Conservation (phyloP, 2,797 vertebrate genomes). For the Acridotheres tristis region DNA sequence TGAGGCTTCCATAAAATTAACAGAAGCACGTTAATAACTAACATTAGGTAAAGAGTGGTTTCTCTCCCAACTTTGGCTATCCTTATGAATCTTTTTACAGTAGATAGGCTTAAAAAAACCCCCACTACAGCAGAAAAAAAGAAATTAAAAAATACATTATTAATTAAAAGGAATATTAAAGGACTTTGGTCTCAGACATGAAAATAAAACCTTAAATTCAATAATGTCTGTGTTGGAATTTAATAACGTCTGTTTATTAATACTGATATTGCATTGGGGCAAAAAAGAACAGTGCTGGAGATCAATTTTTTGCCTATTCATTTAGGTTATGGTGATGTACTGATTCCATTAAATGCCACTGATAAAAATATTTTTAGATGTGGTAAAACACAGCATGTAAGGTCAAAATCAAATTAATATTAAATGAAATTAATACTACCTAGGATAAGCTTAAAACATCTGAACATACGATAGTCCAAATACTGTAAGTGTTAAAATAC, state of each 20-base stretch:
- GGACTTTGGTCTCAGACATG: background rate
- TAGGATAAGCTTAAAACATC: background rate
- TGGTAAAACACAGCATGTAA: background rate
- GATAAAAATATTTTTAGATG: background rate
- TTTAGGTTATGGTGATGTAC: background rate
- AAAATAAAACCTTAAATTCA: background rate
- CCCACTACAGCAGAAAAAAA: background rate
- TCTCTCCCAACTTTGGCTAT: background rate
- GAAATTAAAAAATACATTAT: constrained; percentile 16
- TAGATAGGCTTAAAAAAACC: background rate
- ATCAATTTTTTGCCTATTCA: constrained; percentile 4
- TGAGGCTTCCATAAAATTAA: background rate
- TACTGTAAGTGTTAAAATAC: background rate
- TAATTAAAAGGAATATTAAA: background rate
- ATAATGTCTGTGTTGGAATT: background rate
- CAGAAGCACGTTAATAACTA: background rate
- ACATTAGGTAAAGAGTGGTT: background rate
- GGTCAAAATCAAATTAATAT: background rate
- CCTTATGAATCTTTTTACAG: background rate
- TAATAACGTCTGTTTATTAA: constrained; percentile 38
- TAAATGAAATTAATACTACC: background rate
- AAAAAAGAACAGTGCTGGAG: background rate
- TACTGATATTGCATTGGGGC: background rate
- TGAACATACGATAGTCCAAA: background rate
- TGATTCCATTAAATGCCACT: constrained; percentile 15